These are phyloP conservation scores for Philhelius pedissequus DNA, from an alignment of 2,888 invertebrate species.

Conservation along the genomic window DNA sequence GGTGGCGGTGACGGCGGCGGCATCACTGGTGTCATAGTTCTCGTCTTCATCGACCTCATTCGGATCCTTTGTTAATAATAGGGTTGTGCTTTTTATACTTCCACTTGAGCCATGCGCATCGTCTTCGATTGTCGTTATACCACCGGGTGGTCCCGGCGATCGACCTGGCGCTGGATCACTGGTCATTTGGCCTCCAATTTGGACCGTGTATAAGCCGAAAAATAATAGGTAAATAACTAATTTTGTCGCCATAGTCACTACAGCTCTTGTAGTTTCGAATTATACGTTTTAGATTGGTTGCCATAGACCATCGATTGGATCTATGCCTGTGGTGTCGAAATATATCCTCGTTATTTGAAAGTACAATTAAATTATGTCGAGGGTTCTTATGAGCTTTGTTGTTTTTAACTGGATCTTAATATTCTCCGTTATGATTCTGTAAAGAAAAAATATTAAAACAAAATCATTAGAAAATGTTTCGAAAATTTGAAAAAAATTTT, in stretches of 20 bases:
- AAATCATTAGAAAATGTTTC: not conserved
- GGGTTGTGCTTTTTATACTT: slow-evolving; percentile 45
- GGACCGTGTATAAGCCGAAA: slow-evolving; percentile 72
- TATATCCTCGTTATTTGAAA: not conserved
- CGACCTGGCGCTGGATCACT: slow-evolving; percentile 85
- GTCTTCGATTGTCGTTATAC: slow-evolving; percentile 60
- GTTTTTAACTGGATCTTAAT: not conserved
- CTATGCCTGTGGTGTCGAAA: slow-evolving; percentile 46
- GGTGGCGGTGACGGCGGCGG: too few relatives aligned
- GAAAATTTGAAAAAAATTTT: too few relatives aligned
- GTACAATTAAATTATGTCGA: not conserved
- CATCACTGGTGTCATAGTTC: too few relatives aligned
- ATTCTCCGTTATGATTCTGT: not conserved
- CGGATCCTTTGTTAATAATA: slow-evolving; percentile 57
- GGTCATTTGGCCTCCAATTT: slow-evolving; percentile 78
- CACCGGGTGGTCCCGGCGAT: slow-evolving; percentile 82
- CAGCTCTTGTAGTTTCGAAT: slow-evolving; percentile 65
- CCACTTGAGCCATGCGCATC: slow-evolving; percentile 60
- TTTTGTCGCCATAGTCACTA: slow-evolving; percentile 73
- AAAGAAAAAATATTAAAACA: not conserved
- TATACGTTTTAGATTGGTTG: slow-evolving; percentile 65
- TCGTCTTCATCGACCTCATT: slow-evolving; percentile 52
- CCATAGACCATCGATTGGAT: slow-evolving; percentile 67
- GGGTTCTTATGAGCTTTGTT: not conserved
- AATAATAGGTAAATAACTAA: slow-evolving; percentile 73